Evolutionary conservation across 2,888 invertebrate species (phyloP), one percentile per base, ranked within the genome.

Genomic region (Chrysopilus asiliformis): DNA sequence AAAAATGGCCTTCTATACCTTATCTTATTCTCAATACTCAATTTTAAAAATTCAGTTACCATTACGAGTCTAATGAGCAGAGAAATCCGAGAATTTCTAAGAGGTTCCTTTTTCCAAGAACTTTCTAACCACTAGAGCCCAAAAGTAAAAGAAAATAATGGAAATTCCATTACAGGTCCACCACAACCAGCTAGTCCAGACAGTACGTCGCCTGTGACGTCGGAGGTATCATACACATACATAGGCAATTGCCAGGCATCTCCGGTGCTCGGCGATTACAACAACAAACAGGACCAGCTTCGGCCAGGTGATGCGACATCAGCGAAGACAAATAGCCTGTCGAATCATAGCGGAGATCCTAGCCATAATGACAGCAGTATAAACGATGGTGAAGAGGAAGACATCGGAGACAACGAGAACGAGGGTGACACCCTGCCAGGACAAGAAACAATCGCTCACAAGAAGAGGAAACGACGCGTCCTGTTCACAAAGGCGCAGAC

Each of bases 401-500:
- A 76, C n/a, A 65, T 70, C 39, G 70, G 70, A 31, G 73, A 76
- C 39, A 74, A 76, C 35, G 56, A 55, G 32, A 51, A 52, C 50
- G 54, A 57, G 61, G 64, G 49, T 14, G 53, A 52, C 30, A 42
- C 40, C 27, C 45, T 47, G 36, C 26, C 27, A n/a, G 35, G 39
- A 43, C 64, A 65, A 41, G 71, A 57, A 51, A 65, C 70, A 26
- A 60, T 69, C 36, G 52, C 56, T 10, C 81, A 79, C 54, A 91
- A 93, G 64, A 90, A 93, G 55, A 76, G 95, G 40, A 98, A 98
- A 64, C 74, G 98, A 36, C 74, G 98, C 3, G 95, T 98, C 0
- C 71, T 98, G 2, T 98, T 98, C 65, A 93, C 94, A 34, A 97
- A 95, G 65, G 87, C 90, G 1, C 97, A 97, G 58, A 97, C 95